phyloP scores from a whole-genome alignment of 2,113 vertebrate species.

The Prolemur simus region DNA sequence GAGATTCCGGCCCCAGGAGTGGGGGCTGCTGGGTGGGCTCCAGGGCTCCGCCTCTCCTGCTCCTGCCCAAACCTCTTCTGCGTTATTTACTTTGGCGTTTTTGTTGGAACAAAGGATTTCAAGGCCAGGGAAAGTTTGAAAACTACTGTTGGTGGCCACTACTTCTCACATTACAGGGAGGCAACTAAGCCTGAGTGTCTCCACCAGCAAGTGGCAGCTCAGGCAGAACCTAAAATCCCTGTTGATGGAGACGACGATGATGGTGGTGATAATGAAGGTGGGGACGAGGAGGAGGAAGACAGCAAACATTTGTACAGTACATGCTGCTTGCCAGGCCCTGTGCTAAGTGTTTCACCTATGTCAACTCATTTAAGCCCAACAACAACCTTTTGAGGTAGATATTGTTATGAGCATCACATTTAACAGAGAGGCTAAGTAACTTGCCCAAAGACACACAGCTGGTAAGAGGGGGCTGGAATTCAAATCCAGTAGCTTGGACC shows the following conservation, averaged over 20 bases:
- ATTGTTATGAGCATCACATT: not conserved
- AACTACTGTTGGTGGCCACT: not conserved
- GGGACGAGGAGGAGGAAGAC: too few species aligned
- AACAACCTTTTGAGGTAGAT: accelerated
- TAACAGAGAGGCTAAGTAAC: not conserved
- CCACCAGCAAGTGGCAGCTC: not conserved
- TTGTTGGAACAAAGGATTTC: not conserved
- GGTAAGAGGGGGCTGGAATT: not conserved
- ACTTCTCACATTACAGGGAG: not conserved
- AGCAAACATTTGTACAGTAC: accelerated
- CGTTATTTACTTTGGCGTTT: not conserved
- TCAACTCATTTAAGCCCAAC: not conserved
- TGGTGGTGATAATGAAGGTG: not conserved
- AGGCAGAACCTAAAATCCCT: not conserved
- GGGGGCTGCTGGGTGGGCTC: not conserved
- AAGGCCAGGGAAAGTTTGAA: not conserved
- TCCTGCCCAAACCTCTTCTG: not conserved
- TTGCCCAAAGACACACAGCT: not conserved
- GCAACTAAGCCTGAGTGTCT: not conserved
- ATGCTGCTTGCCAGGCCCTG: not conserved
- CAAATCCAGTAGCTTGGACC: not conserved
- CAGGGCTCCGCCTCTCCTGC: not conserved
- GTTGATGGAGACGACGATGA: not conserved
- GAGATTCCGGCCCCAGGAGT: not conserved
- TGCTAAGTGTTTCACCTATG: not conserved